Evolutionary conservation across 2,888 invertebrate species (phyloP).

Genomic region (Phasia obesa): DNA sequence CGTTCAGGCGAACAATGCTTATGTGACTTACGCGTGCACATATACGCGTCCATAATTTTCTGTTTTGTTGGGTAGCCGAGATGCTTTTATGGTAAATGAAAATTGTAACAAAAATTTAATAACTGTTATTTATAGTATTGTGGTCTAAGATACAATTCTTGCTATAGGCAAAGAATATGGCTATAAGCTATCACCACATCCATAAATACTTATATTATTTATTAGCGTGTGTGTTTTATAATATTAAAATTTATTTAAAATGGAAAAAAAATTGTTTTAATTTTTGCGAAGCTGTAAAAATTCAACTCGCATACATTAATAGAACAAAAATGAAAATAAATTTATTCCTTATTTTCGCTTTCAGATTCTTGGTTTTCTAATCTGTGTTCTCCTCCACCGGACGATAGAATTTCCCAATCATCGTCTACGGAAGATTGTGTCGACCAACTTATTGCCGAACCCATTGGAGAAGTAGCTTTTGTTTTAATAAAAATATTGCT

Average conservation of each 20-base stretch:
- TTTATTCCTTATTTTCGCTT: conserved; percentile 7
- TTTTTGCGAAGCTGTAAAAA: neutral
- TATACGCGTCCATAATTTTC: conserved; percentile 33
- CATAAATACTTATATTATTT: neutral
- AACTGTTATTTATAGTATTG: conserved; percentile 64
- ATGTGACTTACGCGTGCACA: neutral
- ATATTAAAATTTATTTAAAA: no score
- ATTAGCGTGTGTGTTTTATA: no score
- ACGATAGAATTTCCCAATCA: conserved; percentile 14
- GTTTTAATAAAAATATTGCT: neutral
- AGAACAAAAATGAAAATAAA: neutral
- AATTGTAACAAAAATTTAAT: conserved; percentile 62
- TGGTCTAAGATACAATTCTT: conserved; percentile 38
- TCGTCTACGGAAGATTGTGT: conserved; percentile 29
- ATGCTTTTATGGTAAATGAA: conserved; percentile 56
- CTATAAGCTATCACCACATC: conserved; percentile 5
- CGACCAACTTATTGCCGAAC: conserved; percentile 18
- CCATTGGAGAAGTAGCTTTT: conserved; percentile 34
- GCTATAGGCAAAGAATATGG: conserved; percentile 26
- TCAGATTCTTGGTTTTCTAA: conserved; percentile 2
- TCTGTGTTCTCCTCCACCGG: neutral
- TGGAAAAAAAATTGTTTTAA: no score
- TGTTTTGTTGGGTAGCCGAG: conserved; percentile 50
- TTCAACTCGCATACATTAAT: neutral
- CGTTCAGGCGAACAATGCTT: neutral